Evolutionary conservation across 2,113 vertebrate species (phyloP), one percentile per base, ranked within the genome.

Genomic region (Zapornia atra): DNA sequence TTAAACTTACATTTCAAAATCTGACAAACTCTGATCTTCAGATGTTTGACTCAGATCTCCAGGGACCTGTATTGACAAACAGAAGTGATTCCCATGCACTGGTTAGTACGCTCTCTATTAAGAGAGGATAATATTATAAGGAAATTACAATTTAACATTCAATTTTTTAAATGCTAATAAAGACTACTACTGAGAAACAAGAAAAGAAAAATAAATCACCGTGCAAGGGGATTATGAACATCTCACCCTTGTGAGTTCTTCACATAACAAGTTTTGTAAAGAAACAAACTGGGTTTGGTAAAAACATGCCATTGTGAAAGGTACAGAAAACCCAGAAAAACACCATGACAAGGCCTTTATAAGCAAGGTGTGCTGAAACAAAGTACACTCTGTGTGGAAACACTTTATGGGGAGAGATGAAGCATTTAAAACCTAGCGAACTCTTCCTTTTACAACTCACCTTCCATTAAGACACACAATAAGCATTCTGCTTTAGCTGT

Each of bases 31-130:
- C 91, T 99, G 99, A 97, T 99, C 99, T 96, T 99, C 99, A 6
- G 99, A 99, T 9, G 99, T 99, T 98, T 99, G 99, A 97, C 99
- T 99, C 94, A 99, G 97, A 98, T 99, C 99, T 95, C 99, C 99
- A 69, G 99, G 99, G 82, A 99, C 98, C 99, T 99, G 88, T n/a
- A 83, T 90, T 87, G 34, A 81, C 65, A 93, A 85, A 90, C 13
- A 93, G 88, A 94, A 91, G 93, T 1, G 18, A 88, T 95, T 79
- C 33, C 25, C 25, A 28, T 19, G 82, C 12, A 15, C 16, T 80
- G 24, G 69, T 95, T 84, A 96, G 70, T 65, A 65, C 16, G 33
- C 59, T 92, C 96, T 92, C 79, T 69, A 86, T 51, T 78, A 91
- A 82, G 80, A 77, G 24, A 31, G 29, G 25, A 80, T 71, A 85